Conservation (phyloP, 2,888 invertebrate species). For the Phalera bucephala region DNA sequence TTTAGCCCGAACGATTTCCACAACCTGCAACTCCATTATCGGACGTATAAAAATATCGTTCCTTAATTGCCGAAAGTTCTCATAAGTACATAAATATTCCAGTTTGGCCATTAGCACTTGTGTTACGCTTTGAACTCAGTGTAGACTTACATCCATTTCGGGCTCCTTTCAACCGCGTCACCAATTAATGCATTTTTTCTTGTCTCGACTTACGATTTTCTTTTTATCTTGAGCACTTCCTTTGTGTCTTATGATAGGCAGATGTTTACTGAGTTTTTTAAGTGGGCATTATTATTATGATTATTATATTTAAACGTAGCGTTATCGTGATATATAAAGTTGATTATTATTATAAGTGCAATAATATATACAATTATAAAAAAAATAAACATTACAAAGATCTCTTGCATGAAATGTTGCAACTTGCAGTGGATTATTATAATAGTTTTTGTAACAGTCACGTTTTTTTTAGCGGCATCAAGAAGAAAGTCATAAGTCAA, state of each 20-base stretch:
- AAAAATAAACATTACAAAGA: no score
- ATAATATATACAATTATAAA: no score
- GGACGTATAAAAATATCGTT: constrained; percentile 25
- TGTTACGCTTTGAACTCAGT: constrained; percentile 61
- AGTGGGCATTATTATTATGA: background rate
- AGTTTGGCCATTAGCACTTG: constrained; percentile 60
- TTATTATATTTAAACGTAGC: constrained; percentile 8
- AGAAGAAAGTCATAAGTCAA: constrained; percentile 19
- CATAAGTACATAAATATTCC: constrained; percentile 45
- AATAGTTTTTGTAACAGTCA: no score
- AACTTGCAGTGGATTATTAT: no score
- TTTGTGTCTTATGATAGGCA: constrained; percentile 25
- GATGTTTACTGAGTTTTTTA: constrained; percentile 7
- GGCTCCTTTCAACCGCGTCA: constrained; percentile 52
- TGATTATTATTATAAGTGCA: no score
- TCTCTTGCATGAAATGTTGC: no score
- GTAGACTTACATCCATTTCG: constrained; percentile 56
- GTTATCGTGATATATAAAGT: constrained; percentile 2
- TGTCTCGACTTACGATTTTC: constrained; percentile 27
- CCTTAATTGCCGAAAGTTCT: constrained; percentile 44
- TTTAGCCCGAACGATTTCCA: constrained; percentile 15
- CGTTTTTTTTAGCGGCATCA: no score
- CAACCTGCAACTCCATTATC: constrained; percentile 16
- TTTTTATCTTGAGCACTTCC: constrained; percentile 41
- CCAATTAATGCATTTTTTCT: constrained; percentile 72